Evolutionary conservation across 2,797 vertebrate genomes (phyloP), one percentile per base, ranked within the genome.

Genomic region (Xenentodon cancila): DNA sequence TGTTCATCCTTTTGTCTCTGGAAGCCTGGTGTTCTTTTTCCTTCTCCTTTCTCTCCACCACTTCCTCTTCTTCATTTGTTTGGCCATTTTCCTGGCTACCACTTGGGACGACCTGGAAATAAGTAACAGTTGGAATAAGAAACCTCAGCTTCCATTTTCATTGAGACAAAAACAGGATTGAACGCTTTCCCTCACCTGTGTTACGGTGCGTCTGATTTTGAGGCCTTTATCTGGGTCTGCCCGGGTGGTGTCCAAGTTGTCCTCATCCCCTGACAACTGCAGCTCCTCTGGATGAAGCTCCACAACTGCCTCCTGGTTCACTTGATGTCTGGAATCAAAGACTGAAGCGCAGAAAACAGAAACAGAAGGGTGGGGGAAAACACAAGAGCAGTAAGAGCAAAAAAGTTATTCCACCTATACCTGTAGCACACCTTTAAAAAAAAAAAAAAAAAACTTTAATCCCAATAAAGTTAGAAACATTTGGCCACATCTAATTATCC

Each of bases 201-300:
- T 97, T 77, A 97, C 96, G 0, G 96, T 97, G 77, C 96, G 94
- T 60, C 95, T 91, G 84, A 97, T 97, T 91, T 96, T 96, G 21
- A 97, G 94, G 17, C 94, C 96, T 66, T 95, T 94, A 82, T 96
- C 96, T 68, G 89, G 76, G 89, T 94, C 73, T 1, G 91, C 90
- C 1, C 77, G 76, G 65, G 20, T 81, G 61, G 82, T 82, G 72
- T 92, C 90, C 52, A 25, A 68, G 75, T 47, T 92, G 16, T 94
- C 93, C 55, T 97, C 96, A 5, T 96, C 96, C 65, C 94, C 95
- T 3, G 96, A 97, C 68, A 96, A 91, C 37, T 90, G 94, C 0
- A 94, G 90, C 78, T 97, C 96, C 42, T 97, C 95, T 7, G 96
- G 94, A 73, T 96, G 96, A 66, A 97, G 91, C 59, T 97, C 96